Base-by-base conservation (phyloP, 2,888 invertebrate species). In the Labia minor region DNA sequence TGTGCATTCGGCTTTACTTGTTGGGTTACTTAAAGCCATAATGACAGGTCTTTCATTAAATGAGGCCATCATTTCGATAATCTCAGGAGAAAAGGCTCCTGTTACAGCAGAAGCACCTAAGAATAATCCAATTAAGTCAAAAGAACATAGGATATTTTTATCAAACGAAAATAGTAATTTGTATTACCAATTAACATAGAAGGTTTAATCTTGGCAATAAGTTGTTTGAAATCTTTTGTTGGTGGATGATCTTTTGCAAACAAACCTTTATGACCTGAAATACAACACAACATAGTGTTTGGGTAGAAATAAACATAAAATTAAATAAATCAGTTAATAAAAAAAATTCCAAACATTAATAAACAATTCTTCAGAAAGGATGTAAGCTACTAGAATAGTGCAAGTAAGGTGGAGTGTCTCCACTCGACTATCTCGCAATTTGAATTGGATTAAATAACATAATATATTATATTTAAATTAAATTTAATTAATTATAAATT, bases 1-100 rank as follows among this genome's bases (percentile, higher is more conserved):
- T n/a, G 99, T 98, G 77, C 99, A 99, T 80, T 99, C 99, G 0
- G 99, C 95, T 81, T 96, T 96, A 78, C 87, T 86, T 66, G 99
- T 99, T 66, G 99, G 99, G 82, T 99, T 99, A 76, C 97, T 97
- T 63, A 99, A 84, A 11, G 99, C 98, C 79, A 99, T 99, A 73
- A 99, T 92, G 70, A 99, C 87, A 1, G 99, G 99, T 66, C 83
- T 82, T 19, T 88, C 84, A 79, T 95, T 94, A 75, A 86, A 83
- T 65, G 81, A 81, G 14, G 85, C 94, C 97, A 99, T 96, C 75
- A 85, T 84, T 73, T 85, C 81, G 67, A 99, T 81, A 73, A 99
- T 91, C 72, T 88, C 87, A 19, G 86, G 79, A 0, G 92, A 95
- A 80, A 99, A 99, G n/a, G 95, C 95, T 65, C 95, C 94, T 21